These are phyloP conservation scores for Mimachlamys varia DNA, from an alignment of 2,888 invertebrate species.

Conservation along the genomic window DNA sequence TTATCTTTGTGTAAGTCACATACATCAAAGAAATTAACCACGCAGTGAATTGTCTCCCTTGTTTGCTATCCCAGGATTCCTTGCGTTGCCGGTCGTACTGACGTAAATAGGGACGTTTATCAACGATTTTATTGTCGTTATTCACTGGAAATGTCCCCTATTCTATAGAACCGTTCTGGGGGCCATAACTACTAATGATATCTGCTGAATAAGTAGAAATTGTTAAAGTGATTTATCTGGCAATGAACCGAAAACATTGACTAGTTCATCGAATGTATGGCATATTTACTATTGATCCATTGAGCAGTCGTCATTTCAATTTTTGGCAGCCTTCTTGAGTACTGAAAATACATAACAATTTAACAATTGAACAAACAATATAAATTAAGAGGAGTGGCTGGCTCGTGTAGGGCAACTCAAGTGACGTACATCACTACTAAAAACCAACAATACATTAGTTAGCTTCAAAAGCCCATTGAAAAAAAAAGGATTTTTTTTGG, in stretches of 20 bases:
- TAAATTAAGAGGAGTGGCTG: too few relatives aligned
- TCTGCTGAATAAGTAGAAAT: constrained; percentile 24
- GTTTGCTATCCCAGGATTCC: constrained; percentile 19
- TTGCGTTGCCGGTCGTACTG: constrained; percentile 21
- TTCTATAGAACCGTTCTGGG: constrained; percentile 16
- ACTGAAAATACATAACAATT: background rate
- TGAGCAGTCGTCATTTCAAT: background rate
- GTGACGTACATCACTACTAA: too few relatives aligned
- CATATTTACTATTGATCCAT: background rate
- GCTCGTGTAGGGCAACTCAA: too few relatives aligned
- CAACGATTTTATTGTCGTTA: constrained; percentile 20
- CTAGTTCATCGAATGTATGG: background rate
- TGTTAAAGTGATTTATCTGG: background rate
- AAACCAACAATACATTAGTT: too few relatives aligned
- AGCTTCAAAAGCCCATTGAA: too few relatives aligned
- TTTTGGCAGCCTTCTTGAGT: background rate
- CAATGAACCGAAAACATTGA: background rate
- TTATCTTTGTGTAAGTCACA: constrained; percentile 9
- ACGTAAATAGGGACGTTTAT: constrained; percentile 21
- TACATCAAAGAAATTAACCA: constrained; percentile 26
- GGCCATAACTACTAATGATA: constrained; percentile 18
- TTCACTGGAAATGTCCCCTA: background rate
- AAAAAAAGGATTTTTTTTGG: too few relatives aligned
- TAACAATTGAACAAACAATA: background rate
- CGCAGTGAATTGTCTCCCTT: constrained; percentile 13